phyloP scores from a whole-genome alignment of 2,888 invertebrate genomes.

The Watsonalla binaria region DNA sequence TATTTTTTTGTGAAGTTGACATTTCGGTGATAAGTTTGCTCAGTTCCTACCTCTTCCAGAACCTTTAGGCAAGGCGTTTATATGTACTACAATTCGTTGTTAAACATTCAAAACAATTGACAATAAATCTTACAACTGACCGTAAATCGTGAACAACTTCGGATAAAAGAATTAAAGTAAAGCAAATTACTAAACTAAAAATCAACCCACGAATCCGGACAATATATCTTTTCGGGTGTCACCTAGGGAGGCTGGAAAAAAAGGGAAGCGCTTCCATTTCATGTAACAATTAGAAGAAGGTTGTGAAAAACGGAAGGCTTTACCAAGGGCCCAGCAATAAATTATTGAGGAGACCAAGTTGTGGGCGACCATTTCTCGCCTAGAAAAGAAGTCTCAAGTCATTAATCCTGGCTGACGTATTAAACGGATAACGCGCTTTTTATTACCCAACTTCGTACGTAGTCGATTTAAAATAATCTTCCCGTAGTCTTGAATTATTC shows the following conservation, averaged over 20 bases:
- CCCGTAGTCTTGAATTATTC: conserved; percentile 1
- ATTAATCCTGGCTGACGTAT: conserved; percentile 46
- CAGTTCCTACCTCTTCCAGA: no score
- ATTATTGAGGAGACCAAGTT: conserved; percentile 57
- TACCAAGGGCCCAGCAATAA: conserved; percentile 39
- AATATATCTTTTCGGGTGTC: conserved; percentile 39
- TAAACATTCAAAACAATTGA: no score
- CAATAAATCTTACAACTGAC: no score
- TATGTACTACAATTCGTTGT: no score
- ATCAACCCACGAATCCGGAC: conserved; percentile 13
- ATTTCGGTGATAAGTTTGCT: no score
- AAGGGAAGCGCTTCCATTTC: conserved; percentile 33
- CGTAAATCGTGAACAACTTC: no score
- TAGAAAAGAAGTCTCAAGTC: conserved; percentile 29
- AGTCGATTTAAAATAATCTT: conserved; percentile 42
- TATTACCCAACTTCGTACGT: conserved; percentile 35
- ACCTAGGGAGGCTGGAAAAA: conserved; percentile 40
- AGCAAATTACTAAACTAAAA: background rate
- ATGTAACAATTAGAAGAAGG: conserved; percentile 51
- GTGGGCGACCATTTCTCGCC: conserved; percentile 38
- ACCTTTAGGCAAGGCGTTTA: no score
- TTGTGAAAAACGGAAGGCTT: conserved; percentile 38
- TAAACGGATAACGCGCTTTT: conserved; percentile 43
- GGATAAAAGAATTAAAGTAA: background rate
- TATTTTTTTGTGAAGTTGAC: no score